Base-by-base conservation (phyloP, 2,888 invertebrate species). In the Dryadula phaetusa region DNA sequence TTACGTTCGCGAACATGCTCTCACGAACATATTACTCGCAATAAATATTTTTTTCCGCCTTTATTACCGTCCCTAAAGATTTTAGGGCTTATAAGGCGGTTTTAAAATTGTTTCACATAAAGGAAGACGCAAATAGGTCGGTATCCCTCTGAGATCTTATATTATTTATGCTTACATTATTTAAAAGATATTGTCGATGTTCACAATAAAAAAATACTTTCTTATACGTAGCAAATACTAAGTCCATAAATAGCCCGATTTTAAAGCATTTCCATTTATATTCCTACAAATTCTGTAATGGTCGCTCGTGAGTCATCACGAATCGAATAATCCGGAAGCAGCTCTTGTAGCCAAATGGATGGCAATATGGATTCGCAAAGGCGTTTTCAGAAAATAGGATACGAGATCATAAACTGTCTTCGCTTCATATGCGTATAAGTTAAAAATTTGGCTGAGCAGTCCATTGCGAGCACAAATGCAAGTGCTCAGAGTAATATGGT, bases 391-490 rank as follows among this genome's bases (percentile, higher is more conserved):
- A 83, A 82, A 84, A 85, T 84, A 80, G 79, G 79, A 84, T 82
- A 79, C 76, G 79, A 78, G 78, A 83, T 80, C 85, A 86, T 90
- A 90, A 89, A 90, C 84, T 83, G 82, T 83, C 83, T 86, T 86
- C 84, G 81, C 82, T 85, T 86, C 85, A 79, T 86, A 83, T 76
- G 80, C 78, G 76, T 72, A 86, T 90, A 86, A 88, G 82, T 90
- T 85, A 90, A 90, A 90, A 89, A 89, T 87, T 89, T 89, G 90
- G 90, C 89, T 83, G 77, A 79, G 76, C 72, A 83, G 80, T 82
- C 80, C 78, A 81, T 79, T 81, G 77, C 79, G 74, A 76, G 80
- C 78, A 82, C 81, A 84, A 85, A 84, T 85, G 82, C 84, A 83
- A 84, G 80, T 80, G 82, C 81, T 74, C 78, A 74, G 70, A 80